A percentile compares a stretch with the other conserved stretches of the same genome.
Conservation (phyloP, 2,888 invertebrate genomes). For the Achlya flavicornis region DNA sequence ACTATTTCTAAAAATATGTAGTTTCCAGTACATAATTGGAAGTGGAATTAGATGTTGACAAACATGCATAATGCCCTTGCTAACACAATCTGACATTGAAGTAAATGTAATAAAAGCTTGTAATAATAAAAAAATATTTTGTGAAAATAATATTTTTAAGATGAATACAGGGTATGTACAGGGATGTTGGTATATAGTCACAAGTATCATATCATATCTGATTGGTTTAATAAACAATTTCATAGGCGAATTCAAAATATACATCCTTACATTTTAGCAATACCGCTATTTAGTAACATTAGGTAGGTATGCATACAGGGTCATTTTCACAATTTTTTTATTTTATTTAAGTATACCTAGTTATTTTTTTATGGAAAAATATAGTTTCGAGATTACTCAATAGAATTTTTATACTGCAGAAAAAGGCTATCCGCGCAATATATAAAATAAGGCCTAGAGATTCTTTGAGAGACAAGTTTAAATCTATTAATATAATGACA, state of each 20-base stretch:
- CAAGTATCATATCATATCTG: background rate
- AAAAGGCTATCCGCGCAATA: no score
- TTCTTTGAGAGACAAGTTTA: no score
- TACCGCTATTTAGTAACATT: background rate
- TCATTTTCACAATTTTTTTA: no score
- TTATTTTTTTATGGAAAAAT: no score
- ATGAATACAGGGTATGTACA: background rate
- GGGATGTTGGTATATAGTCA: background rate
- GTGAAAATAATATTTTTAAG: background rate
- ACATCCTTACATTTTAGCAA: background rate
- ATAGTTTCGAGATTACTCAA: no score
- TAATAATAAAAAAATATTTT: background rate
- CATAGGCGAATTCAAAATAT: background rate
- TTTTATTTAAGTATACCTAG: no score
- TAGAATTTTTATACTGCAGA: no score
- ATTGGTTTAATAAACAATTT: background rate
- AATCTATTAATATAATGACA: no score
- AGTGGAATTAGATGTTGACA: background rate
- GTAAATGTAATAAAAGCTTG: no score
- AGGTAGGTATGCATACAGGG: background rate
- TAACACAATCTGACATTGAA: no score
- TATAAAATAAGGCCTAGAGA: no score
- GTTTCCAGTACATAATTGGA: background rate
- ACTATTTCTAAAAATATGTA: background rate
- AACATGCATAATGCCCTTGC: no score